Base-by-base conservation (phyloP, 2,888 invertebrate genomes). In the Agrotis exclamationis region DNA sequence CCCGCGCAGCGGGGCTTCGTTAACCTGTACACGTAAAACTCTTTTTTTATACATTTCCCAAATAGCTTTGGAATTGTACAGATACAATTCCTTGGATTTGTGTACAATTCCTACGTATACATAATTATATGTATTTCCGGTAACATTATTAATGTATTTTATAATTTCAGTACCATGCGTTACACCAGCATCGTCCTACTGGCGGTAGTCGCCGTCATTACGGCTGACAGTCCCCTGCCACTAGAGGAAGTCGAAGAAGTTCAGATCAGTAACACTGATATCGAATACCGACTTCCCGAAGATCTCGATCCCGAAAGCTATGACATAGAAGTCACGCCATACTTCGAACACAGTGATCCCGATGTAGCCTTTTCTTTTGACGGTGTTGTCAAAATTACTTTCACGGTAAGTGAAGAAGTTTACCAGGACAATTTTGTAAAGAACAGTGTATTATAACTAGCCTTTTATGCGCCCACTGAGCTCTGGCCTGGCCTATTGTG, bases 321-420 rank as follows among this genome's bases (percentile, higher is more conserved):
- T 80, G 92, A 96, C 9, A 89, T 97, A 1, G 93, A 95, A 74
- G 88, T 97, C 20, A 94, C 92, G 0, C 97, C 97, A 0, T 95
- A 96, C 76, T 94, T 97, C 24, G 91, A 94, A 74, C 91, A 88
- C 18, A 90, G 89, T 51, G 85, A 59, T 9, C 78, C 83, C 14
- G 92, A 90, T 24, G 89, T 88, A 39, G 89, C 89, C 0, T 96
- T 96, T 80, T 93, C 91, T 11, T 97, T 97, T 79, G 90, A 93
- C 64, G 97, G 97, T 11, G 79, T 76, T 33, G 95, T 96, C 0
- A 90, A 86, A 11, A 93, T 97, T 39, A 85, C 74, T 50, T 70
- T 96, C 7, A 88, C 77, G 83, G 96, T 95, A 85, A 90, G 91
- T 67, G 16, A 57, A 33, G 28, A n/a, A 39, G 2, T 65, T 63